Evolutionary conservation across 2,888 invertebrate species (phyloP), one percentile per base, ranked within the genome.

Genomic region (Lissonota sp.): DNA sequence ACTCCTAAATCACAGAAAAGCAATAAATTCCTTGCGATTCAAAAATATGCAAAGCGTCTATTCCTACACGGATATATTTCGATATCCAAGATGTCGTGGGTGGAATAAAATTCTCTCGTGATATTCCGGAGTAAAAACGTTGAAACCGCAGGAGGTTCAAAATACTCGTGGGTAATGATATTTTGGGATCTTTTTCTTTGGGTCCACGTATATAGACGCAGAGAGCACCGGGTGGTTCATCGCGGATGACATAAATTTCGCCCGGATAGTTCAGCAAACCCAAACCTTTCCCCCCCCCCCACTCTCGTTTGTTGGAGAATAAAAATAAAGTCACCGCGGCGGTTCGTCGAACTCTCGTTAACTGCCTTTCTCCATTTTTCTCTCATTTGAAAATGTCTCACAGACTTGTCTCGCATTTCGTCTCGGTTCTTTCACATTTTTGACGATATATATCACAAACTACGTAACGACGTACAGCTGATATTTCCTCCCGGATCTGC

Each of bases 291-390:
- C 1, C 26, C 26, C 26, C 26, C 26, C 26, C 26, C 26, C 26
- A 26, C 26, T 51, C 46, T 63, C 60, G 58, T 74, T 26, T 63
- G 66, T 70, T 70, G 63, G 51, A 58, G 74, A 74, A 81, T 81
- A 81, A 78, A 81, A 81, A 81, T 81, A 81, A 81, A 77, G 70
- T 81, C 64, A 44, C 53, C 73, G 55, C 53, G 72, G 57, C 77
- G 53, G 81, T 81, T 81, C 81, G 81, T 76, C 81, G 81, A 81
- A 81, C 81, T 78, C 66, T 80, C 63, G 37, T 16, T n/a, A n/a
- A 1, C 39, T 12, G 6, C 39, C 6, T 66, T 16, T 66, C 66
- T 66, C 46, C n/a, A 3, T 26, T 10, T 49, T 26, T 64, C 64
- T 37, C 58, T 57, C 26, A 16, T 44, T 44, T 40, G n/a, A 40